These are phyloP conservation scores for Ochropleura leucogaster DNA, from an alignment of 2,888 invertebrate genomes.

Conservation along the genomic window DNA sequence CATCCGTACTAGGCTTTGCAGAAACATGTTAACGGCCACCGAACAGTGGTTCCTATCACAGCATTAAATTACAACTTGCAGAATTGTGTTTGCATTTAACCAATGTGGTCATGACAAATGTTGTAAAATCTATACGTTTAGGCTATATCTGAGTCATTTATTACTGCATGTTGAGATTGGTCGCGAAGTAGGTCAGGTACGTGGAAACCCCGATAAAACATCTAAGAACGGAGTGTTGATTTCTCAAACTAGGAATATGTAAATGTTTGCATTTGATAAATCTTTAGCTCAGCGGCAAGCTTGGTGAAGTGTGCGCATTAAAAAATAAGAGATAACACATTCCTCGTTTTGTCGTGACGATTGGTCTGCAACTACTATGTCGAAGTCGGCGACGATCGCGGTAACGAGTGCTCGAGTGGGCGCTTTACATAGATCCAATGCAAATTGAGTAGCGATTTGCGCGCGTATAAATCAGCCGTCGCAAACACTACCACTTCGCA, in stretches of 20 bases:
- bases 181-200: slow-evolving; percentile 37
- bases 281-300: slow-evolving; percentile 36
- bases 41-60: slow-evolving; percentile 74
- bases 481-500: slow-evolving; percentile 73
- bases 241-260: slow-evolving; percentile 45
- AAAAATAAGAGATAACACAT: slow-evolving; percentile 73
- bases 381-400: slow-evolving; percentile 72
- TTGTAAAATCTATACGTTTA: slow-evolving; percentile 54
- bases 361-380: slow-evolving; percentile 73
- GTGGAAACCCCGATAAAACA: slow-evolving; percentile 29
- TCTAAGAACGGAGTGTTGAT: slow-evolving; percentile 26
- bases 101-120: slow-evolving; percentile 71
- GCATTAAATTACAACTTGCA: slow-evolving; percentile 74
- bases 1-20: slow-evolving; percentile 68
- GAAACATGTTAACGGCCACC: slow-evolving; percentile 72
- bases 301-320: slow-evolving; percentile 59
- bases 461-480: slow-evolving; percentile 80
- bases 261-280: slow-evolving; percentile 50
- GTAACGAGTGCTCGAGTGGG: slow-evolving; percentile 82
- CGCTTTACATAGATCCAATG: slow-evolving; percentile 86
- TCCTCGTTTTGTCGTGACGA: slow-evolving; percentile 79
- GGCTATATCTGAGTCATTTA: slow-evolving; percentile 67
- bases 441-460: slow-evolving; percentile 85
- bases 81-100: slow-evolving; percentile 71
- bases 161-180: slow-evolving; percentile 60